These are phyloP conservation scores for Apodemus agrarius DNA, from an alignment of 2,797 vertebrate genomes.

Conservation along the genomic window DNA sequence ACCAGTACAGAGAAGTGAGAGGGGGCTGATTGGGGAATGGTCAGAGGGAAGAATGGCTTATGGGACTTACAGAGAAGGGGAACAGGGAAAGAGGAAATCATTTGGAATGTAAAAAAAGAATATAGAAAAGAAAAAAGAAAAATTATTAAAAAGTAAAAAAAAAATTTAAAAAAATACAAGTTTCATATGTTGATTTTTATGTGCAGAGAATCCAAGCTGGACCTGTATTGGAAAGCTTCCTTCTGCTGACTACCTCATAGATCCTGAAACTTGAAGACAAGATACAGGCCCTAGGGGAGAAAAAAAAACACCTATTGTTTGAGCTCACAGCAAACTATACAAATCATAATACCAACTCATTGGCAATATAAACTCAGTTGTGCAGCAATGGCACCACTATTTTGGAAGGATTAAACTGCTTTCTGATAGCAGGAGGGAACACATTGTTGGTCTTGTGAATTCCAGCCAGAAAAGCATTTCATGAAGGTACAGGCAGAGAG, in stretches of 20 bases:
- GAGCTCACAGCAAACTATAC: not conserved
- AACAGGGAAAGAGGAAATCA: too few relatives aligned
- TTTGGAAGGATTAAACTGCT: not conserved
- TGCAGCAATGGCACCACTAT: not conserved
- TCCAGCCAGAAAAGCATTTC: not conserved
- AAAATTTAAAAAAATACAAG: too few relatives aligned
- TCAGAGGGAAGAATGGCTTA: too few relatives aligned
- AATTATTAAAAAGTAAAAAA: too few relatives aligned
- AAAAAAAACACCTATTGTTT: not conserved
- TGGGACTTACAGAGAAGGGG: too few relatives aligned
- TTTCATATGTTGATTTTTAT: too few relatives aligned
- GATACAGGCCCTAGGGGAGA: fast-evolving
- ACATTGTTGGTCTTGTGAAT: not conserved
- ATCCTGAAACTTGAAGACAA: not conserved
- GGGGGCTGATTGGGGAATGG: too few relatives aligned
- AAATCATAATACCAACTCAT: not conserved
- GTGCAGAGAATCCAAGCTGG: too few relatives aligned
- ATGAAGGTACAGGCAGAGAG: not conserved
- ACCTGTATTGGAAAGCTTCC: not conserved
- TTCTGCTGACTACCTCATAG: not conserved
- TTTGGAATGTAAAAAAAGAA: too few relatives aligned
- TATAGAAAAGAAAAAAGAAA: too few relatives aligned
- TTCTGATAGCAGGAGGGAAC: not conserved
- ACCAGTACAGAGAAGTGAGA: too few relatives aligned
- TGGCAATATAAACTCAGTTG: not conserved